Evolutionary conservation across 2,113 vertebrate genomes (phyloP).

Genomic region (Rousettus leschenaultii): DNA sequence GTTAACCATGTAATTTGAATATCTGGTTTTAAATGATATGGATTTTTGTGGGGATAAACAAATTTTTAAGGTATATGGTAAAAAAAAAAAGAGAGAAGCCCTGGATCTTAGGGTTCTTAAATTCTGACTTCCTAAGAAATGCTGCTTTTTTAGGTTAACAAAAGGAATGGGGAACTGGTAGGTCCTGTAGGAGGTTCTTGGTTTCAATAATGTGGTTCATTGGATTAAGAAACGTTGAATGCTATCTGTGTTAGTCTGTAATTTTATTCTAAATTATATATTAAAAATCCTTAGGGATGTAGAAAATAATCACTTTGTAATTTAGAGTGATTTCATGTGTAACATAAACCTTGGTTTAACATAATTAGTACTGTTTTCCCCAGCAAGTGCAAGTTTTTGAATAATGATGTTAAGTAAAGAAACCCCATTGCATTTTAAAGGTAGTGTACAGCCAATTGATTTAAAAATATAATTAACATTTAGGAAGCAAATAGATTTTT

Average conservation of each 20-base stretch:
- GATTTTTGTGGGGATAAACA: conserved; percentile 62
- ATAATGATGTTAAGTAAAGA: conserved; percentile 20
- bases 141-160: conserved; percentile 35
- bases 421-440: neutral
- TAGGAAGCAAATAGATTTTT: conserved; percentile 32
- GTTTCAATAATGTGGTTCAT: conserved; percentile 35
- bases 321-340: conserved; percentile 43
- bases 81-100: conserved; percentile 22
- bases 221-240: conserved; percentile 42
- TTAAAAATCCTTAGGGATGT: conserved; percentile 29
- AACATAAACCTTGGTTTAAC: conserved; percentile 4
- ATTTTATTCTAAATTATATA: conserved; percentile 52
- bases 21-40: conserved; percentile 70
- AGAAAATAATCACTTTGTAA: conserved; percentile 55
- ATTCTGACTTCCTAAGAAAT: conserved; percentile 59
- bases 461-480: conserved; percentile 7
- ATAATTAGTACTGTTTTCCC: conserved; percentile 16
- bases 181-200: neutral
- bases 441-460: neutral
- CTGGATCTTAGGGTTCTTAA: conserved; percentile 57
- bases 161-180: conserved; percentile 48
- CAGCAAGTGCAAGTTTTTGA: conserved; percentile 1
- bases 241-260: conserved; percentile 28
- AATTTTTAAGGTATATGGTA: conserved; percentile 18
- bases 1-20: conserved; percentile 64